Conservation (phyloP, 2,888 invertebrate genomes). For the Orthosia cruda region DNA sequence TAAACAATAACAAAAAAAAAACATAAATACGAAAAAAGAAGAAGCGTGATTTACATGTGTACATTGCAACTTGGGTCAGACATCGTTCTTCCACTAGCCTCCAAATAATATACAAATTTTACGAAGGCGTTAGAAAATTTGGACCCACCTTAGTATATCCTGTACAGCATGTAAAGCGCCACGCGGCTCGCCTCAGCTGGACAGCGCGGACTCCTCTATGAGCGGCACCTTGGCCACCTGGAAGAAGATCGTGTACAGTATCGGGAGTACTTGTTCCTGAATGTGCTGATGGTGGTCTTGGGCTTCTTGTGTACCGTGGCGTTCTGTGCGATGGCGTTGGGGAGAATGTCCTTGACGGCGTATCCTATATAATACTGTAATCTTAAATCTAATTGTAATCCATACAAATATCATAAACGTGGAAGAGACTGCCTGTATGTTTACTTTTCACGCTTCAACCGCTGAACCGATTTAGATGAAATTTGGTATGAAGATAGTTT, state of each 20-base stretch:
- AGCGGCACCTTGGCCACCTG: constrained; percentile 97
- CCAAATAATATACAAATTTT: constrained; percentile 63
- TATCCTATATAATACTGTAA: no score
- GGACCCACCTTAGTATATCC: constrained; percentile 83
- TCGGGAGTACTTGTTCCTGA: constrained; percentile 98
- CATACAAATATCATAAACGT: no score
- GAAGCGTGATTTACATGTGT: constrained; percentile 61
- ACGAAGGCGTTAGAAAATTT: constrained; percentile 76
- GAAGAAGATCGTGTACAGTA: constrained; percentile 98
- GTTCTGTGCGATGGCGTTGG: constrained; percentile 94
- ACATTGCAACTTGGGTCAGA: constrained; percentile 65
- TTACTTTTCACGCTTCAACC: no score
- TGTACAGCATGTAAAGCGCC: constrained; percentile 80
- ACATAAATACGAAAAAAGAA: constrained; percentile 47
- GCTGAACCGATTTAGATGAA: no score
- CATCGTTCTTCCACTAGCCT: constrained; percentile 58
- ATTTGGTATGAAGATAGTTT: no score
- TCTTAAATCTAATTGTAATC: no score
- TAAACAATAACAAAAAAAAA: constrained; percentile 60
- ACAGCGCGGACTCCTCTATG: constrained; percentile 82
- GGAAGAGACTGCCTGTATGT: no score
- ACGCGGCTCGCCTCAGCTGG: constrained; percentile 81
- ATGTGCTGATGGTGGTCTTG: constrained; percentile 96
- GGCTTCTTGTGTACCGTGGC: constrained; percentile 95
- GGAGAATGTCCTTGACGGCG: constrained; percentile 94